Conservation (phyloP, 2,113 vertebrate species). For the Antechinus flavipes region DNA sequence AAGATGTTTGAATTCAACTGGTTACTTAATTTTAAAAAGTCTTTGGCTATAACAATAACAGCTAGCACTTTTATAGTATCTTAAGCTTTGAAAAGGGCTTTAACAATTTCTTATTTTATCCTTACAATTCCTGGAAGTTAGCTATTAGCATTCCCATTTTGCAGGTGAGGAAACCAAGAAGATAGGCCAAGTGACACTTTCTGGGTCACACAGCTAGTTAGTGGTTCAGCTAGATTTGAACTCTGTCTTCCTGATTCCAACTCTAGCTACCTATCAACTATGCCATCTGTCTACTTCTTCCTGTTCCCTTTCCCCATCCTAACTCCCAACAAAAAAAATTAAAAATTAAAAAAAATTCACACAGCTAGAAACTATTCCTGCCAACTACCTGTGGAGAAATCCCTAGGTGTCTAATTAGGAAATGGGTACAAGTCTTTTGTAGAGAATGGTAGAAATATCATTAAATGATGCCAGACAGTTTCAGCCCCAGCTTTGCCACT, state of each 20-base stretch:
- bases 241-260: background rate
- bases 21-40: background rate
- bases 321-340: background rate
- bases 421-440: fast-evolving
- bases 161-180: background rate
- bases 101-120: background rate
- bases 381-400: background rate
- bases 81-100: background rate
- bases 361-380: background rate
- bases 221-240: background rate
- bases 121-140: background rate
- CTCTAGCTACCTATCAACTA: background rate
- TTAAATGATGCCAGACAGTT: background rate
- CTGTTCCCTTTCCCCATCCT: background rate
- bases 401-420: background rate
- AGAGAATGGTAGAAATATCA: background rate
- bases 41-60: background rate
- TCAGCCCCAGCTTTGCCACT: background rate
- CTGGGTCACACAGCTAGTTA: background rate
- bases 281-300: background rate
- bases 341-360: too few relatives aligned
- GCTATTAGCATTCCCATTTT: background rate
- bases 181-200: background rate
- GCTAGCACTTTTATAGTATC: background rate
- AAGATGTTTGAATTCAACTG: background rate